Percentiles rank a stretch among this genome's conserved stretches.
Conservation (phyloP, 2,113 vertebrate species). For the Cisticola juncidis region DNA sequence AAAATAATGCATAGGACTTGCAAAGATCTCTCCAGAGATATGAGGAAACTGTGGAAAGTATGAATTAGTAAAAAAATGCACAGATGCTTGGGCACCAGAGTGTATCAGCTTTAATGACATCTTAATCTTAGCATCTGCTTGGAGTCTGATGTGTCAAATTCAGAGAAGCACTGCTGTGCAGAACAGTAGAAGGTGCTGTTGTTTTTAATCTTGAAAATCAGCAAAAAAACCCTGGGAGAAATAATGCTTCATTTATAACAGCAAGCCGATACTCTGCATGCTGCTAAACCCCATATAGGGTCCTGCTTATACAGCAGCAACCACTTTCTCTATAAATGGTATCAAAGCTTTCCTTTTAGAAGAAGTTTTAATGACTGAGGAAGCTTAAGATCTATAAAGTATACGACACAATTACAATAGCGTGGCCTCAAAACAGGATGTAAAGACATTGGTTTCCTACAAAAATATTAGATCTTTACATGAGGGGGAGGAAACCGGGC, state of each 20-base stretch:
- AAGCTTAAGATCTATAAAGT: background rate
- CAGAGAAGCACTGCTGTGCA: background rate
- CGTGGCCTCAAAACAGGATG: constrained; percentile 15
- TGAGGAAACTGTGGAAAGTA: background rate
- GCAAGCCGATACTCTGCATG: background rate
- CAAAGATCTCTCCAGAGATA: background rate
- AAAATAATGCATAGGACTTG: background rate
- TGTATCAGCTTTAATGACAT: background rate
- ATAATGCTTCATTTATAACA: background rate
- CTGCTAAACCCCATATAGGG: background rate
- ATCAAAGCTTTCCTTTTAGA: background rate
- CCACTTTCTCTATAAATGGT: background rate
- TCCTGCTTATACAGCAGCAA: background rate
- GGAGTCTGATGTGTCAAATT: background rate
- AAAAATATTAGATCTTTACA: background rate
- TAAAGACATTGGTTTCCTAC: background rate
- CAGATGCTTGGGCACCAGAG: background rate
- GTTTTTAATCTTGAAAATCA: background rate
- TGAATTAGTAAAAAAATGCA: background rate
- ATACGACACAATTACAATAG: background rate
- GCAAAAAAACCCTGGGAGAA: background rate
- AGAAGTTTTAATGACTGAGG: background rate
- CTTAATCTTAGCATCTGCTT: background rate
- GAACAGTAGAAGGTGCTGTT: background rate
- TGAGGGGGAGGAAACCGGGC: background rate